These are phyloP conservation scores for Colostygia pectinataria DNA, from an alignment of 2,888 invertebrate genomes.

Conservation along the genomic window DNA sequence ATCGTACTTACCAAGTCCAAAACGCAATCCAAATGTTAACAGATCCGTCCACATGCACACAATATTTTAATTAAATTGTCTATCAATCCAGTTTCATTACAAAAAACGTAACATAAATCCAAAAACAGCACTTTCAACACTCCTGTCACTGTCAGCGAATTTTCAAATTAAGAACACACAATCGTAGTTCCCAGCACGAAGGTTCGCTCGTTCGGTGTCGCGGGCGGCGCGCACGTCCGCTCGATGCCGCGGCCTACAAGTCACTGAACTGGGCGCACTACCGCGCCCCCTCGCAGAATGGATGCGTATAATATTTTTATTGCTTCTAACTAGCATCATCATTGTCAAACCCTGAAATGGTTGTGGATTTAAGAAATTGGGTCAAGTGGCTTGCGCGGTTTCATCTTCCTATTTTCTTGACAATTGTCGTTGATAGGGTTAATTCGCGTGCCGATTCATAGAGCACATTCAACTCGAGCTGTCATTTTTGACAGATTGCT, in stretches of 20 bases:
- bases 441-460: conserved; percentile 6
- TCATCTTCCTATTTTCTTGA: conserved; percentile 21
- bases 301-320: conserved; percentile 65
- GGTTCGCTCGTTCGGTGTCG: conserved; percentile 36
- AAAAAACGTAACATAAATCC: conserved; percentile 33
- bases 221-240: conserved; percentile 51
- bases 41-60: conserved; percentile 68
- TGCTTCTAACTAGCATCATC: conserved; percentile 64
- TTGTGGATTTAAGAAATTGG: conserved; percentile 67
- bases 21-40: conserved; percentile 77
- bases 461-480: conserved; percentile 9
- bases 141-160: conserved; percentile 70
- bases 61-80: conserved; percentile 43
- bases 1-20: conserved; percentile 69
- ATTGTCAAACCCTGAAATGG: conserved; percentile 70
- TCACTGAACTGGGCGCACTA: conserved; percentile 71
- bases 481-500: conserved; percentile 19
- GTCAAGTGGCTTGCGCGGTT: conserved; percentile 54
- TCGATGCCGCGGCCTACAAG: conserved; percentile 59
- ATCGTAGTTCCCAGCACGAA: conserved; percentile 47
- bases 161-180: conserved; percentile 52
- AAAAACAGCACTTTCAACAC: conserved; percentile 49
- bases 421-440: neutral
- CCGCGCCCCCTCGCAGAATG: conserved; percentile 60
- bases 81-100: conserved; percentile 45